A percentile compares a stretch with the other conserved stretches of the same genome.
Conservation (phyloP, 2,888 invertebrate genomes). For the Heteropelma amictum region DNA sequence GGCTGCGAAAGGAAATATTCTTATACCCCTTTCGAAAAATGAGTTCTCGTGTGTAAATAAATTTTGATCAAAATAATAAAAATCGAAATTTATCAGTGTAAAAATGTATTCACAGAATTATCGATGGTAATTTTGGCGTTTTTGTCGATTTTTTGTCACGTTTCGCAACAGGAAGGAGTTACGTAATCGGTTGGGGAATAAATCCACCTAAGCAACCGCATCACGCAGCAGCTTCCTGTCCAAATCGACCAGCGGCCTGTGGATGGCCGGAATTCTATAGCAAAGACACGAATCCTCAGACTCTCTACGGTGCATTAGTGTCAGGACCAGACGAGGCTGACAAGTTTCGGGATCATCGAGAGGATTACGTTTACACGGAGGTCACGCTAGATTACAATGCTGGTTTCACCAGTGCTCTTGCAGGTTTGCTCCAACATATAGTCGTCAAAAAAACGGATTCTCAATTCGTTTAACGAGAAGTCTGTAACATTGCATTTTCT, state of each 20-base stretch:
- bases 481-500: neutral
- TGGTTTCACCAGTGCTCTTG: slow-evolving; percentile 80
- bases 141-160: neutral
- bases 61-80: too few relatives aligned
- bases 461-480: neutral
- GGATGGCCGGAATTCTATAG: slow-evolving; percentile 78
- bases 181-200: slow-evolving; percentile 80
- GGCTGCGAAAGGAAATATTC: too few relatives aligned
- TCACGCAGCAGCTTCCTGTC: slow-evolving; percentile 81
- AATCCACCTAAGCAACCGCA: slow-evolving; percentile 80
- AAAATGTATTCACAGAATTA: too few relatives aligned
- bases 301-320: slow-evolving; percentile 80
- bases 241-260: slow-evolving; percentile 78
- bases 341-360: slow-evolving; percentile 79
- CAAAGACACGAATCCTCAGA: slow-evolving; percentile 79
- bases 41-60: too few relatives aligned
- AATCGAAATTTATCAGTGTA: too few relatives aligned
- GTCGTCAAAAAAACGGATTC: slow-evolving; percentile 48
- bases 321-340: slow-evolving; percentile 81
- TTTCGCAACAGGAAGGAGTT: slow-evolving; percentile 78
- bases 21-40: too few relatives aligned
- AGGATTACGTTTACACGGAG: slow-evolving; percentile 80
- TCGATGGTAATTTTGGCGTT: neutral
- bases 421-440: slow-evolving; percentile 77
- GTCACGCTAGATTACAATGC: slow-evolving; percentile 81